Evolutionary conservation across 2,797 vertebrate species (phyloP).

Genomic region (Coccyzus lansbergi): DNA sequence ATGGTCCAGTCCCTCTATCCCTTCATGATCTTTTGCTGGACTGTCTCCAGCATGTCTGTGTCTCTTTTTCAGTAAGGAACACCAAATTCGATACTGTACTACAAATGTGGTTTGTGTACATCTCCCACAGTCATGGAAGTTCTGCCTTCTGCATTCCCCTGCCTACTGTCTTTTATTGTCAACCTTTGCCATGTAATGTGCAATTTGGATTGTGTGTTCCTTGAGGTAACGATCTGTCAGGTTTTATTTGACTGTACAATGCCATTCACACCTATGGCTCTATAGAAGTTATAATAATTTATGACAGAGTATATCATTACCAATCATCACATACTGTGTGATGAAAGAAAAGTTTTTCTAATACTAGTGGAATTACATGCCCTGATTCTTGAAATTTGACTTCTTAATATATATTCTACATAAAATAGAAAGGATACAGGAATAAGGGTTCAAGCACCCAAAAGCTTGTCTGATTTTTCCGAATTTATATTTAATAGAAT

Average conservation of each 20-base stretch:
- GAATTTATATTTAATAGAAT: neutral
- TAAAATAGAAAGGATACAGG: neutral
- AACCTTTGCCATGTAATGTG: neutral
- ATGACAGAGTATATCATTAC: slow-evolving; percentile 15
- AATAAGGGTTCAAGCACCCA: neutral
- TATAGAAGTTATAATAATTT: slow-evolving; percentile 25
- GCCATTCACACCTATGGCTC: neutral
- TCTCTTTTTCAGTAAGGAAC: neutral
- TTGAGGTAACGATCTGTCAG: slow-evolving; percentile 8
- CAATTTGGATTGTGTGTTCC: slow-evolving; percentile 6
- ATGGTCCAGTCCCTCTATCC: neutral
- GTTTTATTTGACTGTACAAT: neutral
- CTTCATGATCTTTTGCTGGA: neutral
- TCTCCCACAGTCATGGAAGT: neutral
- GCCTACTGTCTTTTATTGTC: slow-evolving; percentile 1
- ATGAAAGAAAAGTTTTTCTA: neutral
- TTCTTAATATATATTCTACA: neutral
- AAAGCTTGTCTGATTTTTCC: neutral
- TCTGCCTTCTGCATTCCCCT: neutral
- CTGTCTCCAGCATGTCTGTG: neutral
- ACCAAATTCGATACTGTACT: neutral
- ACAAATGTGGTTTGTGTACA: neutral
- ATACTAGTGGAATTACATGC: neutral
- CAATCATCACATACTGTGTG: neutral
- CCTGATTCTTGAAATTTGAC: neutral